phyloP scores from a whole-genome alignment of 2,797 vertebrate species.

The Sebastes trivittatus region DNA sequence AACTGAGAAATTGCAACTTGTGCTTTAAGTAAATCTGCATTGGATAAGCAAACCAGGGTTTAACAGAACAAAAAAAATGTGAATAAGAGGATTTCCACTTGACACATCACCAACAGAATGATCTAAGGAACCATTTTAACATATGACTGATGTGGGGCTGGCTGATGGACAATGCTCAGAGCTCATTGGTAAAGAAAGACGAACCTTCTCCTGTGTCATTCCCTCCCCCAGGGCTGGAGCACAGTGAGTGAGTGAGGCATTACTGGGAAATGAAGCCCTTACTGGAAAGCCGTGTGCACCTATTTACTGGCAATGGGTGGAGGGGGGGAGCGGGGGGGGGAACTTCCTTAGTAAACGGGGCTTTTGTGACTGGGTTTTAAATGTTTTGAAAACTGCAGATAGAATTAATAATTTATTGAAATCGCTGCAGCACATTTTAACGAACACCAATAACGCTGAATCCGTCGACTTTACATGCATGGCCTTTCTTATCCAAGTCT shows the following conservation, averaged over 20 bases:
- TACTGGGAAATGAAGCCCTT: constrained; percentile 74
- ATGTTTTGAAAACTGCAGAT: background rate
- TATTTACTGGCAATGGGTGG: constrained; percentile 70
- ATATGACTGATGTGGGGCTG: constrained; percentile 16
- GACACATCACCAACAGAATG: background rate
- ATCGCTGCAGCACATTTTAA: background rate
- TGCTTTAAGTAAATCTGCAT: background rate
- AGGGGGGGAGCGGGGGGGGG: background rate
- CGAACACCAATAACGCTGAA: background rate
- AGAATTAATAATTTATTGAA: background rate
- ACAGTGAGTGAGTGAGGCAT: constrained; percentile 42
- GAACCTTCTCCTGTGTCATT: constrained; percentile 71
- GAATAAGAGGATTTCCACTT: background rate
- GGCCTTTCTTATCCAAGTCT: background rate
- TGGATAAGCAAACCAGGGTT: background rate
- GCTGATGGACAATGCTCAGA: constrained; percentile 43
- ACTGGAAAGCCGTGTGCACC: constrained; percentile 74
- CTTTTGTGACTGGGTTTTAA: background rate
- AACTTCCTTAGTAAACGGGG: constrained; percentile 27
- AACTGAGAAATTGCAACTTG: background rate
- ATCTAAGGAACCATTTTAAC: background rate
- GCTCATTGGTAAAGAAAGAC: constrained; percentile 57
- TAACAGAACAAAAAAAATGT: background rate
- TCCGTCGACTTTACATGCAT: background rate
- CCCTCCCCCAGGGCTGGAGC: constrained; percentile 66